phyloP scores from a whole-genome alignment of 2,113 vertebrate species.

The Martes martes region DNA sequence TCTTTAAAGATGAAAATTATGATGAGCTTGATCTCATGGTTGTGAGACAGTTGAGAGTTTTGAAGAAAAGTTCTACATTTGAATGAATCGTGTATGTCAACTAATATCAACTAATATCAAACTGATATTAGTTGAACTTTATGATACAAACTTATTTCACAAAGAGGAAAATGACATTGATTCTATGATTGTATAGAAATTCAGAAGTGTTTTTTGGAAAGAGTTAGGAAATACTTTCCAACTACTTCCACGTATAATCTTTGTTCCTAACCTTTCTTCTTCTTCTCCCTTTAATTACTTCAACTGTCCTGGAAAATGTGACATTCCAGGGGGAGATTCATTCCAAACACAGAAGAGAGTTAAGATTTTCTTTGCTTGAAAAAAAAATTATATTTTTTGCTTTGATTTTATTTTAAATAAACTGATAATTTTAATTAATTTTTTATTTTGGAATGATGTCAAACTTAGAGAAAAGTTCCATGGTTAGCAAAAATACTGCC shows the following conservation, averaged over 20 bases:
- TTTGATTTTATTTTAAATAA: conserved; percentile 36
- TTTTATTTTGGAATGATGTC: not conserved
- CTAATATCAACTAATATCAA: not conserved
- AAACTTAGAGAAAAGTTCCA: not conserved
- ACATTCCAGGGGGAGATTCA: not conserved
- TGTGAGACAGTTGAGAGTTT: not conserved
- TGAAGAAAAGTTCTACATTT: not conserved
- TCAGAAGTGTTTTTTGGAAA: not conserved
- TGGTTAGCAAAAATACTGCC: not conserved
- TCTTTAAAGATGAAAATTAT: not conserved
- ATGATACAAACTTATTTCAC: not conserved
- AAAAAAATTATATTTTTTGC: not conserved
- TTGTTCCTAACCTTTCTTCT: not conserved
- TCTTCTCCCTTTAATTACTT: not conserved
- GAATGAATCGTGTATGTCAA: not conserved
- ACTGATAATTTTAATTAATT: not conserved
- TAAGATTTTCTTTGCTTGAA: not conserved
- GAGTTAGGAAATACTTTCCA: not conserved
- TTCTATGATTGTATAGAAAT: not conserved
- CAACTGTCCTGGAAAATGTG: not conserved
- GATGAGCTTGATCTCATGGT: not conserved
- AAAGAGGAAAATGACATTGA: not conserved
- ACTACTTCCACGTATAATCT: not conserved
- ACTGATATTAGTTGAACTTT: not conserved
- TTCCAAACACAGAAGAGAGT: not conserved